Conservation (phyloP, 2,113 vertebrate genomes). For the Corvus moneduloides region DNA sequence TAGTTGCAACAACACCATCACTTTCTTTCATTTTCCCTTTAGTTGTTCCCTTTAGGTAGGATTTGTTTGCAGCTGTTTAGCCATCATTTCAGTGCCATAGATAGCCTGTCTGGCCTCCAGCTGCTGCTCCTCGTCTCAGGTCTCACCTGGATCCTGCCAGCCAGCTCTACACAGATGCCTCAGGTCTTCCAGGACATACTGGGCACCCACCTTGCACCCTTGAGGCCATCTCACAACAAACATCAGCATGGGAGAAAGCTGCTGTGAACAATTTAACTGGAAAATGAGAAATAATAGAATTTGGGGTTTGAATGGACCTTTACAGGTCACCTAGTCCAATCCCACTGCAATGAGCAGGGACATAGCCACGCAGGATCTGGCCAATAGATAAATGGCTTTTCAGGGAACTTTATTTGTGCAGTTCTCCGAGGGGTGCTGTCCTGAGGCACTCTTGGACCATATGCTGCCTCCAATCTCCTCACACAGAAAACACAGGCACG, state of each 20-base stretch:
- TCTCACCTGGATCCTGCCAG: background rate
- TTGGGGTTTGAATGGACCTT: background rate
- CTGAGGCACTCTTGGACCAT: background rate
- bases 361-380: background rate
- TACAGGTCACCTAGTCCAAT: background rate
- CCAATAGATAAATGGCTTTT: background rate
- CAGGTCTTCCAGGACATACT: background rate
- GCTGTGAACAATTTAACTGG: background rate
- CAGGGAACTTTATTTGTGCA: background rate
- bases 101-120: background rate
- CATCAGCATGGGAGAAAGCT: background rate
- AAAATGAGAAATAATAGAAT: background rate
- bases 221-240: background rate
- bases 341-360: background rate
- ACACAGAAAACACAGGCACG: rapidly evolving
- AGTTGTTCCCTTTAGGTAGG: background rate
- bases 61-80: background rate
- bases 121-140: background rate
- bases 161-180: background rate
- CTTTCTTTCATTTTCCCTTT: background rate
- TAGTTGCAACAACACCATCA: background rate
- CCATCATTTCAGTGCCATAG: background rate
- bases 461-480: background rate
- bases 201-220: background rate
- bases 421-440: background rate